A percentile compares a stretch with the other conserved stretches of the same genome.
These are phyloP conservation scores for Lytechinus variegatus DNA, from an alignment of 35 echinoderm and acorn worm genomes.

Conservation along the genomic window DNA sequence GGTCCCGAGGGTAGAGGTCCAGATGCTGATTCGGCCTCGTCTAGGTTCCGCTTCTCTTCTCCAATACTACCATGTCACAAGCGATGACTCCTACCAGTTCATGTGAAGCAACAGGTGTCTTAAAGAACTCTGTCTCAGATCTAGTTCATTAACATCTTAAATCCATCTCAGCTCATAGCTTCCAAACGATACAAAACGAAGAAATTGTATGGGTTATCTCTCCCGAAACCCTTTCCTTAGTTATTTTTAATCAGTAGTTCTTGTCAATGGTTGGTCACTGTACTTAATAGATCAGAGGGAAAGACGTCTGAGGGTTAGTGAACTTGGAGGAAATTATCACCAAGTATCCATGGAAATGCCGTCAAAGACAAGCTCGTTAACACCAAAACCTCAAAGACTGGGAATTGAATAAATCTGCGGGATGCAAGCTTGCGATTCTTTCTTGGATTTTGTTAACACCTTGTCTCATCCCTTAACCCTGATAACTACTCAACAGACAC, in stretches of 20 bases:
- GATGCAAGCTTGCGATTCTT: slow-evolving; percentile 10
- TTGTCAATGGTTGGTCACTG: neutral
- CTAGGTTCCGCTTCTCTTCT: neutral
- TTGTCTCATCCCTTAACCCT: neutral
- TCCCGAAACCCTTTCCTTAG: neutral
- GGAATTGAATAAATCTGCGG: neutral
- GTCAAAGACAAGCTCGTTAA: neutral
- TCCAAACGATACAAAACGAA: neutral
- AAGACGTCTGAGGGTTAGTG: neutral
- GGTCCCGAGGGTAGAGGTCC: neutral
- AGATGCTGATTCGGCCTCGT: neutral
- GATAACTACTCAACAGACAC: neutral
- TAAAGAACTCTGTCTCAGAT: neutral
- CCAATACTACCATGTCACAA: neutral
- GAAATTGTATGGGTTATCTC: neutral
- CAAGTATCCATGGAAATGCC: neutral
- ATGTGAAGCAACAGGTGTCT: neutral
- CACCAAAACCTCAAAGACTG: neutral
- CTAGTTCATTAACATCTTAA: neutral
- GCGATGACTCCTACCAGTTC: neutral
- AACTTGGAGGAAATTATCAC: neutral
- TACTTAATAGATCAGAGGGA: neutral
- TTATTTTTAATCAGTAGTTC: neutral
- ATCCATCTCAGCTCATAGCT: neutral
- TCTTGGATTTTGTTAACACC: neutral